Evolutionary conservation across 2,797 vertebrate species (phyloP), one percentile per base, ranked within the genome.

Genomic region (Epinephelus awoara): DNA sequence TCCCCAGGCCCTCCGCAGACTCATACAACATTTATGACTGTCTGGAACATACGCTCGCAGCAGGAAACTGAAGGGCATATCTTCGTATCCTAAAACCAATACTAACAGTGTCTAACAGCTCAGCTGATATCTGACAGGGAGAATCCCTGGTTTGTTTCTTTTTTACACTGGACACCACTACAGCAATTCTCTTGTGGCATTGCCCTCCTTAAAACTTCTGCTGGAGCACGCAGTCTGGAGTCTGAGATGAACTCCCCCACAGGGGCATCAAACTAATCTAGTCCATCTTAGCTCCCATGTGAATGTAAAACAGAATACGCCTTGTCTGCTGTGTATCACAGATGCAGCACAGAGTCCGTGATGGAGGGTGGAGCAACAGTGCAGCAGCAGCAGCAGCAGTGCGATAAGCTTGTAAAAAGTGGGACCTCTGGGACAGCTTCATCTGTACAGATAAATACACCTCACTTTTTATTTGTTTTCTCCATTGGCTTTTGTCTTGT

Each of bases 11-110:
- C 67, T 82, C 62, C 61, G 27, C 80, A 77, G 72, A 72, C 84
- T 93, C 88, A 86, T 92, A 42, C 88, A 91, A 89, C 86, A 91
- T 90, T 88, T 72, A 91, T 87, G 84, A 83, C 73, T 78, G 88
- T 90, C 89, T 90, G 90, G 84, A 85, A 88, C 85, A 80, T 64
- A 52, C 25, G 71, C 83, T 85, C 67, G 77, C 79, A 87, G 87
- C 88, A 75, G 64, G 50, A 82, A 84, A 75, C 72, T 72, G 72
- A 87, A 85, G 85, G 84, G 68, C 79, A 82, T 70, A 75, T 75
- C 77, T 62, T 77, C 40, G 67, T 62, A 81, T 84, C 70, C 68
- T 77, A 73, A 77, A 72, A 72, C 79, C 72, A 64, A 52, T 56
- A 70, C 71, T 52, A 70, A 72, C 19, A 47, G 69, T 15, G 73